Evolutionary conservation across 2,113 vertebrate species (phyloP), one percentile per base, ranked within the genome.

Genomic region (Rhegmatorhina hoffmannsi): DNA sequence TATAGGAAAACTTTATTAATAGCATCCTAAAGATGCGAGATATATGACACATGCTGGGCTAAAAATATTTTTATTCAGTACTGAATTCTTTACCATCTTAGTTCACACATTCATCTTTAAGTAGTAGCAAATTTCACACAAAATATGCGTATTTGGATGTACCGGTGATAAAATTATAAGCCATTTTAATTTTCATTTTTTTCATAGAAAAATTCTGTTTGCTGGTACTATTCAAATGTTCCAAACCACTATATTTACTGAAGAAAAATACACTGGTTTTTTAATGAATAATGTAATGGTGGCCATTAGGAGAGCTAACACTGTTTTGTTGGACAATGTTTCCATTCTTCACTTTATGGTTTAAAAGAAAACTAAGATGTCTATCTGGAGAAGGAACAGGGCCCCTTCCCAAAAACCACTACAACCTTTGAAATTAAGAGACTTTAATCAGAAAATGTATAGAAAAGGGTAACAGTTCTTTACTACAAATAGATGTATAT

Each of bases 11-110:
- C n/a, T 88, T 62, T 97, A 96, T 92, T 80, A 94, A 96, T 94
- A 95, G 64, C 60, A 81, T 55, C 94, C 34, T 78, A 84, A 86
- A 92, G 67, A 93, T 80, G 85, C 0, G 0, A 79, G 38, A 80
- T 76, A 89, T 24, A 84, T 81, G 92, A 94, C 90, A 93, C 68
- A 94, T 92, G 44, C 72, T 84, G 56, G 36, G 68, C 72, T 94
- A 96, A 95, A 95, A 96, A 86, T 95, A 93, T 81, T 90, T 92
- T 92, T 96, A 70, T 90, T 96, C 87, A 26, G 52, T 87, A 70
- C 68, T 56, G 90, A 84, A 68, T 94, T 88, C 85, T 72, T 90
- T 78, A 81, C 73, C 85, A 81, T 83, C 72, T 68, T 93, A 68
- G 79, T 88, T 97, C 17, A 7, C 63, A 86, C 52, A 60, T 88